Evolutionary conservation across 2,113 vertebrate genomes (phyloP).

Genomic region (Pantherophis guttatus): DNA sequence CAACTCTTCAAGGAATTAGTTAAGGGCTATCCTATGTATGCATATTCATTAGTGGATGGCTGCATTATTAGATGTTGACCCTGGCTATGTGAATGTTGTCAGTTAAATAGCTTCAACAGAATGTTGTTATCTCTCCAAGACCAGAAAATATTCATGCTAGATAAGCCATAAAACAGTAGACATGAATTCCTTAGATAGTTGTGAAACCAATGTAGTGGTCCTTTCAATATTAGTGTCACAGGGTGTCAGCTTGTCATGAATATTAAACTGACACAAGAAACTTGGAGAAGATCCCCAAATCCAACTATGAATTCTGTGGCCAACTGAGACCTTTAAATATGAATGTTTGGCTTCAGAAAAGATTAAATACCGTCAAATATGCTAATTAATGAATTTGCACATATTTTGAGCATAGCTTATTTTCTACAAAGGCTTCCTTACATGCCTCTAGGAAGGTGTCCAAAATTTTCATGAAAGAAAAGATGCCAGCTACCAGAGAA

Average conservation of each 20-base stretch:
- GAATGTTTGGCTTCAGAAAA: not conserved
- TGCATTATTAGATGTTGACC: not conserved
- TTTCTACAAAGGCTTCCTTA: not conserved
- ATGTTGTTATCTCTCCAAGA: not conserved
- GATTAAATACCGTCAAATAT: not conserved
- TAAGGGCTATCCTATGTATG: not conserved
- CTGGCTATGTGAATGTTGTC: not conserved
- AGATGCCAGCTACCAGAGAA: not conserved
- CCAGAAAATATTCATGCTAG: not conserved
- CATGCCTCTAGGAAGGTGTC: not conserved
- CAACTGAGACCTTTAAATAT: not conserved
- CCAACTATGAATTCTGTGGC: not conserved
- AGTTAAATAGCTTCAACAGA: not conserved
- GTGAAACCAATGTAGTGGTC: not conserved
- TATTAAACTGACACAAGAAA: not conserved
- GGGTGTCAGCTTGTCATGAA: not conserved
- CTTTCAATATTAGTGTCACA: not conserved
- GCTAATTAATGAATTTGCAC: constrained; percentile 5
- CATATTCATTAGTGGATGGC: not conserved
- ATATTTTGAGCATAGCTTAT: not conserved
- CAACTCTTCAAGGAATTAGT: not conserved
- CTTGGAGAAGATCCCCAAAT: not conserved
- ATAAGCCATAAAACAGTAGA: not conserved
- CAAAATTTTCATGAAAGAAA: not conserved
- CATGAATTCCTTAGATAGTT: not conserved